These are phyloP conservation scores for Girardia tigrina DNA, from an alignment of 2,888 invertebrate genomes.

Conservation along the genomic window DNA sequence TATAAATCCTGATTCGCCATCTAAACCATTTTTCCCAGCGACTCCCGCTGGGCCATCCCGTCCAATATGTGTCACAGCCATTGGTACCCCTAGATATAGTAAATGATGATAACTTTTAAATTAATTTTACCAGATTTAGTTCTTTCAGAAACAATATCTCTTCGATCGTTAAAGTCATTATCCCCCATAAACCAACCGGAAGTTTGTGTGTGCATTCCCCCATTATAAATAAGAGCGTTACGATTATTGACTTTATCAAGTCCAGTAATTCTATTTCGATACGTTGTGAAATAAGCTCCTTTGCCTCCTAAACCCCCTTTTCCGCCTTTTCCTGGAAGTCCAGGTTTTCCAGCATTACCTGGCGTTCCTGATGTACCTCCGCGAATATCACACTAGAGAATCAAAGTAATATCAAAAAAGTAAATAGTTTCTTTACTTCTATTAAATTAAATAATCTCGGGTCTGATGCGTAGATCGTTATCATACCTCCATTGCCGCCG, in stretches of 20 bases:
- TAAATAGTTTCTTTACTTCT: conserved; percentile 9
- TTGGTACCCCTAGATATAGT: neutral
- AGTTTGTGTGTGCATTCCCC: neutral
- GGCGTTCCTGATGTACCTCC: conserved; percentile 24
- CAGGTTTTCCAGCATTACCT: neutral
- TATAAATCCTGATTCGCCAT: neutral
- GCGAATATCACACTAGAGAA: neutral
- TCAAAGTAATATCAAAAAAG: neutral
- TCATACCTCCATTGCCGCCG: conserved; percentile 27
- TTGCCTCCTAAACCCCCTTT: conserved; percentile 25
- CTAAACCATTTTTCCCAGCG: neutral
- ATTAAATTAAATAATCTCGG: conserved; percentile 30
- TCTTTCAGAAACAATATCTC: neutral
- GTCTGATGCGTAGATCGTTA: neutral
- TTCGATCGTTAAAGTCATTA: neutral
- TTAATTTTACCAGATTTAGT: neutral
- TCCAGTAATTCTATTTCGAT: neutral
- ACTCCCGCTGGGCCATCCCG: conserved; percentile 10
- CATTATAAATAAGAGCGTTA: neutral
- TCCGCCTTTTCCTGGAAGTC: conserved; percentile 1
- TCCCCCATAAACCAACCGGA: conserved; percentile 17
- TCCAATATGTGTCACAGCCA: neutral
- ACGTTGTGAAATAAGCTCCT: conserved; percentile 11
- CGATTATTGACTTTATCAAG: conserved; percentile 12
- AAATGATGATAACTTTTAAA: neutral